phyloP scores from a whole-genome alignment of 2,113 vertebrate genomes.

The Hippocampus abdominalis region DNA sequence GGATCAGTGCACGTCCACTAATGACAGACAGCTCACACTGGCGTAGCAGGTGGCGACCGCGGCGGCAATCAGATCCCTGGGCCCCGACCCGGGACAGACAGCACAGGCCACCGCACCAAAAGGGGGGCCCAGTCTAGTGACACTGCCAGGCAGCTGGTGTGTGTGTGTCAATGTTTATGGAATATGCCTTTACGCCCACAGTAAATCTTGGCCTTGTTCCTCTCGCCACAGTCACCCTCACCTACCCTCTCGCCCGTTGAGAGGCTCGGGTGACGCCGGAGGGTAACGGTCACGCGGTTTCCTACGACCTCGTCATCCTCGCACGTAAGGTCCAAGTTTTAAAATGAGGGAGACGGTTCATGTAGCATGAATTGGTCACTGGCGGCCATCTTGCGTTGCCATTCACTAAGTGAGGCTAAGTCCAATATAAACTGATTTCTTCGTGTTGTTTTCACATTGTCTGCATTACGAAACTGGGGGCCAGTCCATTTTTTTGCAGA shows the following conservation, averaged over 20 bases:
- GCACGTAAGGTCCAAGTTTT: neutral
- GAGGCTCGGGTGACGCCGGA: slow-evolving; percentile 49
- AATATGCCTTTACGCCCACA: slow-evolving; percentile 71
- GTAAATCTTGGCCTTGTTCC: slow-evolving; percentile 70
- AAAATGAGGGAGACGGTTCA: neutral
- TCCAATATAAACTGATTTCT: too few relatives aligned
- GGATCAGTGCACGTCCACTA: slow-evolving; percentile 26
- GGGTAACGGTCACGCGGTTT: slow-evolving; percentile 46
- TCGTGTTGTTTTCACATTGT: too few relatives aligned
- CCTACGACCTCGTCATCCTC: slow-evolving; percentile 2
- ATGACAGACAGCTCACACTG: slow-evolving; percentile 70
- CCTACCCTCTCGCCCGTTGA: slow-evolving; percentile 19
- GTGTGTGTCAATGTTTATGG: slow-evolving; percentile 77
- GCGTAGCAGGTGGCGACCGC: slow-evolving; percentile 64
- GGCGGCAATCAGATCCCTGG: slow-evolving; percentile 53
- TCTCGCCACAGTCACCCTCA: slow-evolving; percentile 28
- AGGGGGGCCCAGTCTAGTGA: slow-evolving; percentile 32
- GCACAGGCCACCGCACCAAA: slow-evolving; percentile 38
- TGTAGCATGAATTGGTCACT: neutral
- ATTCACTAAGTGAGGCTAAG: too few relatives aligned
- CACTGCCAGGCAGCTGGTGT: slow-evolving; percentile 64
- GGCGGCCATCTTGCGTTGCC: too few relatives aligned
- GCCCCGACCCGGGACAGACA: slow-evolving; percentile 46
- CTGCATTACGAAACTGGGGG: neutral
- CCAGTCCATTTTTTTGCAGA: neutral